Evolutionary conservation across 2,113 vertebrate genomes (phyloP).

Genomic region (Microtus oregoni): DNA sequence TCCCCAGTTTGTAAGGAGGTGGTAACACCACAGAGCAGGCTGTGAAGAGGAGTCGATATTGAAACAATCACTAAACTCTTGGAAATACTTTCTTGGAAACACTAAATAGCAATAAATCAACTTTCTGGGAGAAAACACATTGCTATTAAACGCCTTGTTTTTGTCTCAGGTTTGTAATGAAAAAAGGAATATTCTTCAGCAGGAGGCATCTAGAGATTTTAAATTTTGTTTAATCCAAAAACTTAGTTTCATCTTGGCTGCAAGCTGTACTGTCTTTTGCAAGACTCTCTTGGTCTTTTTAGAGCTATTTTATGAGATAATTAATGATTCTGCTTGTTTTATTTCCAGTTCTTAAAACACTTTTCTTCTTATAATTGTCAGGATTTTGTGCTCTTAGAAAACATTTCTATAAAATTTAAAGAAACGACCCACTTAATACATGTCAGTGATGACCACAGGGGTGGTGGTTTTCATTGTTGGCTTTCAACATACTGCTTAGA

Average conservation of each 20-base stretch:
- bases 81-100: constrained; percentile 60
- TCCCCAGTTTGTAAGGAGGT: background rate
- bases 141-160: constrained; percentile 54
- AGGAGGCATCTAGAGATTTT: background rate
- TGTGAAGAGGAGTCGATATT: constrained; percentile 66
- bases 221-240: constrained; percentile 38
- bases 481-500: constrained; percentile 34
- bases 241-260: background rate
- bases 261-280: constrained; percentile 37
- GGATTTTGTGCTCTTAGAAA: constrained; percentile 13
- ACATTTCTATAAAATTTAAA: constrained; percentile 43
- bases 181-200: constrained; percentile 20
- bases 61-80: constrained; percentile 62
- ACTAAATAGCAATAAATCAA: constrained; percentile 27
- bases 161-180: constrained; percentile 57
- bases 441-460: background rate
- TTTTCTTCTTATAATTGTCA: constrained; percentile 14
- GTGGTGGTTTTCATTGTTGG: constrained; percentile 22
- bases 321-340: background rate
- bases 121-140: constrained; percentile 39
- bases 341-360: background rate
- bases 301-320: constrained; percentile 27
- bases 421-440: background rate
- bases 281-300: background rate
- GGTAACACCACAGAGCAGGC: constrained; percentile 29